Percentiles rank a stretch among this genome's conserved stretches.
These are phyloP conservation scores for Mallotus villosus DNA, from an alignment of 2,797 vertebrate species.

Conservation along the genomic window DNA sequence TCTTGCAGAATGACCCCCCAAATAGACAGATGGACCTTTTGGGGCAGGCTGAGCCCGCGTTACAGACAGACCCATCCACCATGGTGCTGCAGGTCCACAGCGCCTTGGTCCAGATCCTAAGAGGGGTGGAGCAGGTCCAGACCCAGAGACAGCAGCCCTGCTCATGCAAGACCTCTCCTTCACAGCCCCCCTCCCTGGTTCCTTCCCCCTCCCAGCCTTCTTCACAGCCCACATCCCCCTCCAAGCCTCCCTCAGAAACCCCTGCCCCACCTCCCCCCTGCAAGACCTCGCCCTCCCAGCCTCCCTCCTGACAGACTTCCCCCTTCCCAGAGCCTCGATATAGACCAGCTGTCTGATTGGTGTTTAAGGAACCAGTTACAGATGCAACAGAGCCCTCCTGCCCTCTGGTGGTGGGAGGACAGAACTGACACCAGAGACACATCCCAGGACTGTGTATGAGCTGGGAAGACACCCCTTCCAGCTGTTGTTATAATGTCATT, in stretches of 20 bases:
- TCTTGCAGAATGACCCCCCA: background rate
- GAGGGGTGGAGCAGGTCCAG: conserved; percentile 37
- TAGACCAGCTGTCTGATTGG: too few species aligned
- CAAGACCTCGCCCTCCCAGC: conserved; percentile 19
- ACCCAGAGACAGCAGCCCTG: conserved; percentile 30
- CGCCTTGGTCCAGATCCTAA: conserved; percentile 39
- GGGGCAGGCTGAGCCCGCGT: background rate
- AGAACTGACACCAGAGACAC: conserved; percentile 8
- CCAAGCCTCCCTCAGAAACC: conserved; percentile 15
- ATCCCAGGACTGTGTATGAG: background rate
- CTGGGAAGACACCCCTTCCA: conserved; percentile 15
- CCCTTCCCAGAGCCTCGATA: conserved; percentile 8
- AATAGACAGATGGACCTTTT: background rate
- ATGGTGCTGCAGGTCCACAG: conserved; percentile 37
- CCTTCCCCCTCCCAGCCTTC: conserved; percentile 26
- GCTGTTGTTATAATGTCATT: conserved; percentile 7
- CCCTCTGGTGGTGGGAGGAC: conserved; percentile 20
- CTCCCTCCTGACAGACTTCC: conserved; percentile 41
- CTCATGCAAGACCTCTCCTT: conserved; percentile 28
- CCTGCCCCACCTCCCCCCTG: conserved; percentile 19
- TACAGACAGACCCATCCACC: background rate
- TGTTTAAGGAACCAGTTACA: background rate
- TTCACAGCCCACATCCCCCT: conserved; percentile 13
- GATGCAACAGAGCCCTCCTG: conserved; percentile 19
- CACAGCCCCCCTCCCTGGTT: conserved; percentile 30